Evolutionary conservation across 2,888 invertebrate species (phyloP), one percentile per base, ranked within the genome.

Genomic region (Tinea pellionella): DNA sequence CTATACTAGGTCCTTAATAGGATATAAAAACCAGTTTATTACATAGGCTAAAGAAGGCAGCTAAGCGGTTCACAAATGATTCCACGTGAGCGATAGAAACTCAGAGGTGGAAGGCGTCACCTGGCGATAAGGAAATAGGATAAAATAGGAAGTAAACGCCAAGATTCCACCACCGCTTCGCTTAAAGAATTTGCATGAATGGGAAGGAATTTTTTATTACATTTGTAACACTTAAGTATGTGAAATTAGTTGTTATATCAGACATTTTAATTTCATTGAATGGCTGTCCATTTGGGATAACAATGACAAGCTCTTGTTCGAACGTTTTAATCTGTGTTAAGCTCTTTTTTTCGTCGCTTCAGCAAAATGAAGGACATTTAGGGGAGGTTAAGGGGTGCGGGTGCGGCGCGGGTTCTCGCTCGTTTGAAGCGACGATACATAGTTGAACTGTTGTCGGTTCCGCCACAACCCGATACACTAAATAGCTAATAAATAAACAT

Each of bases 21-120:
- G 13, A 41, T 13, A 55, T 55, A 19, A 55, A 47, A 47, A 47
- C 18, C 2, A 47, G 18, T 19, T n/a, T 57, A 13, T 32, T 65
- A 77, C 72, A 67, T 73, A 68, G 71, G 77, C 70, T 67, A 61
- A 63, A 63, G 63, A 77, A 87, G 87, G 87, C 87, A 87, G 87
- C 87, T 87, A 69, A 78, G 85, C 87, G 84, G 77, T 83, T 87
- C 85, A 64, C 71, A 63, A 67, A 68, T 61, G 85, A 87, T 85
- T 81, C 78, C 87, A 88, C 86, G 63, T 87, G 76, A 86, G 75
- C 65, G 72, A 68, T 64, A 64, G 63, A 64, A 64, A 66, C 75
- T 78, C 82, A 87, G 88, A 81, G 89, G 86, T 88, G 89, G 79
- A 87, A 88, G 88, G 89, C 85, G 80, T 80, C 73, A 70, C 82